Evolutionary conservation across 2,113 vertebrate genomes (phyloP).

Genomic region (Clarias magur): DNA sequence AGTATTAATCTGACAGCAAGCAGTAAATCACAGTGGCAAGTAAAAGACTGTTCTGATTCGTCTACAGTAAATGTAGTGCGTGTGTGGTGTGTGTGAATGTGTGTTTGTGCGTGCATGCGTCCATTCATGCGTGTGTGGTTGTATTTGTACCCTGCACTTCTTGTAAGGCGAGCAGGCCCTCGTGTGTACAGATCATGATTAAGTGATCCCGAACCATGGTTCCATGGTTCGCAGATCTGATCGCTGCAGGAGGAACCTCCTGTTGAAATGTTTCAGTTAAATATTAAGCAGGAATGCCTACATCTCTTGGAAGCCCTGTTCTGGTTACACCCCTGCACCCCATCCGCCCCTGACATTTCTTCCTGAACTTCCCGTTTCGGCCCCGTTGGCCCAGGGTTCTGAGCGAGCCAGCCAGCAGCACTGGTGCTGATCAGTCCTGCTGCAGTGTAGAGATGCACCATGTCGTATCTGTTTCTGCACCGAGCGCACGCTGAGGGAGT

Average conservation of each 20-base stretch:
- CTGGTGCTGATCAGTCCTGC: background rate
- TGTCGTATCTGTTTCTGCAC: too few species aligned
- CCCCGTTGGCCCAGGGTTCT: background rate
- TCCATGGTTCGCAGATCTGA: background rate
- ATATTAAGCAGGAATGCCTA: background rate
- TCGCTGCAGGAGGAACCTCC: background rate
- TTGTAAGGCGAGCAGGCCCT: background rate
- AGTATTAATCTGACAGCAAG: too few species aligned
- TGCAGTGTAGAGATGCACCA: background rate
- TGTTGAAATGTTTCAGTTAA: background rate
- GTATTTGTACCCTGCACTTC: too few species aligned
- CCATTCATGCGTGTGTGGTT: too few species aligned
- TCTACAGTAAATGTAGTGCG: too few species aligned
- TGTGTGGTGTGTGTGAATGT: too few species aligned
- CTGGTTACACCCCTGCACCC: background rate
- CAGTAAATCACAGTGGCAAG: too few species aligned
- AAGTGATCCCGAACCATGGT: background rate
- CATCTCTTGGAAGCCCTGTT: background rate
- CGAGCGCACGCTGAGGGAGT: background rate
- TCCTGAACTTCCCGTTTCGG: background rate
- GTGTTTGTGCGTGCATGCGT: too few species aligned
- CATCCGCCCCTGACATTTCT: background rate
- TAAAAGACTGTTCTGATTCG: background rate
- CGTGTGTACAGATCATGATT: background rate
- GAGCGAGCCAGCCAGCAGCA: background rate